These are phyloP conservation scores for Nanger granti DNA, from an alignment of 2,113 vertebrate species.

Conservation along the genomic window DNA sequence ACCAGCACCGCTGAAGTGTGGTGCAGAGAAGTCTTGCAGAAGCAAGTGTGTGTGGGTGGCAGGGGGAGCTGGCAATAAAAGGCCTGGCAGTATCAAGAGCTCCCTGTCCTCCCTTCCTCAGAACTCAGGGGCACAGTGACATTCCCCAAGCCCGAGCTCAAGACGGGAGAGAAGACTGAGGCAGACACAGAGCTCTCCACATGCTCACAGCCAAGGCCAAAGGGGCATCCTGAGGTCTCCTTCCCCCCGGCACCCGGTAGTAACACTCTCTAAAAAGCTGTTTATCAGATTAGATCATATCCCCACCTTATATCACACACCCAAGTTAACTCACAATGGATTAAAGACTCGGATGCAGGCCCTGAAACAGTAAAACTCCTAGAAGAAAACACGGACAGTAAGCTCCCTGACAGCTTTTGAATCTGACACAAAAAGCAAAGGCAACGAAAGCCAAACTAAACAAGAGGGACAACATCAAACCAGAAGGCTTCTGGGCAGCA, in stretches of 20 bases:
- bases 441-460: not conserved
- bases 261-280: not conserved
- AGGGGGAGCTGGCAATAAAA: not conserved
- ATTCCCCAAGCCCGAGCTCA: not conserved
- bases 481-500: not conserved
- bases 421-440: not conserved
- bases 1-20: not conserved
- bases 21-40: not conserved
- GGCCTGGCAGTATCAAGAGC: not conserved
- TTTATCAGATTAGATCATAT: not conserved
- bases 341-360: not conserved
- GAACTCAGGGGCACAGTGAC: not conserved
- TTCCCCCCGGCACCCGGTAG: not conserved
- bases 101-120: not conserved
- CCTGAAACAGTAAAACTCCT: not conserved
- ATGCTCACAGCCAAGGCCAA: not conserved
- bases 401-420: not conserved
- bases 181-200: not conserved
- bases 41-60: accelerated
- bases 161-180: not conserved
- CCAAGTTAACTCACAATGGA: not conserved
- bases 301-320: not conserved
- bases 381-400: not conserved
- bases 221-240: not conserved
- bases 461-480: not conserved